Evolutionary conservation across 2,113 vertebrate species (phyloP).

Genomic region (Buteo buteo): DNA sequence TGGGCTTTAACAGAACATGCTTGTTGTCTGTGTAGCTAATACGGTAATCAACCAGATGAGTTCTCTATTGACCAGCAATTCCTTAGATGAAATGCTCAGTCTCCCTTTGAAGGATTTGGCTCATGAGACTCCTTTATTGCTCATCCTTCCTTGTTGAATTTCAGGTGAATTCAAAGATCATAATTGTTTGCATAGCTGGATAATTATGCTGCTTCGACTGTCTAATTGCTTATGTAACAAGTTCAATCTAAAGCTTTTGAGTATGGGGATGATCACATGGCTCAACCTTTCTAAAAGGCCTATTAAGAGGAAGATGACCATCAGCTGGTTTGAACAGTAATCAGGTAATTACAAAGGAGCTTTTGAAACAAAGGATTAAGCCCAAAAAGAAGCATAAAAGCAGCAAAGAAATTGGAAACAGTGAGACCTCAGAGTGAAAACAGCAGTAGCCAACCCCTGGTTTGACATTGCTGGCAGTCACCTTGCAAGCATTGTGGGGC

Average conservation of each 20-base stretch:
- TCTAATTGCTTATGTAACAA: neutral
- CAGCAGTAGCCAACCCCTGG: fast-evolving
- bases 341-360: neutral
- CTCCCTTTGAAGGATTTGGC: neutral
- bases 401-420: neutral
- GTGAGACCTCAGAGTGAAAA: neutral
- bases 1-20: neutral
- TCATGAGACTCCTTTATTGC: neutral
- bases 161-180: neutral
- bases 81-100: neutral
- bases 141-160: neutral
- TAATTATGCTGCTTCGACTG: neutral
- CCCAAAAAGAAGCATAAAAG: neutral
- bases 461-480: neutral
- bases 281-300: neutral
- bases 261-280: neutral
- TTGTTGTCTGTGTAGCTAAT: neutral
- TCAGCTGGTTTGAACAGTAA: neutral
- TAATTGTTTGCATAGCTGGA: neutral
- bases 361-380: neutral
- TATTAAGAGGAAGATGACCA: neutral
- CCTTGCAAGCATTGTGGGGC: too few relatives aligned
- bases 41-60: neutral
- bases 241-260: neutral
- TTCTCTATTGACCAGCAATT: neutral